Percentiles rank a stretch among this genome's conserved stretches.
These are phyloP conservation scores for Peromyscus nudipes DNA, from an alignment of 2,797 vertebrate genomes.

Conservation along the genomic window DNA sequence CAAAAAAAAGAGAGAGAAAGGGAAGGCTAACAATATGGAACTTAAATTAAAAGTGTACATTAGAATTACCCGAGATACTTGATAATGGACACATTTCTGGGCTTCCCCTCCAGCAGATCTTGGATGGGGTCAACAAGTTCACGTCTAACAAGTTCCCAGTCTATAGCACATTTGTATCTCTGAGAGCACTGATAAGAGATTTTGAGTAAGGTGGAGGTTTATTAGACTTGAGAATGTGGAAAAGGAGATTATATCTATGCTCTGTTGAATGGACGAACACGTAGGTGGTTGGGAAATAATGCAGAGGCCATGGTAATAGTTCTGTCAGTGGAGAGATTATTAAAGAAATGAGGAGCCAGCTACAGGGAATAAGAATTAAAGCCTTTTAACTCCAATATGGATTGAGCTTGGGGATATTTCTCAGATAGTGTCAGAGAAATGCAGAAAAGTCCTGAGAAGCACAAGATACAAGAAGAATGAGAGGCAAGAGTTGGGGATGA, in stretches of 20 bases:
- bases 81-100: neutral
- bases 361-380: neutral
- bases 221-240: neutral
- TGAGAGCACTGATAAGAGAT: neutral
- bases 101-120: neutral
- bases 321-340: neutral
- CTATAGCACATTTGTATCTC: neutral
- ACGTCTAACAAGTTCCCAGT: neutral
- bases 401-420: neutral
- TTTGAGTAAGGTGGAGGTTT: neutral
- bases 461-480: no score
- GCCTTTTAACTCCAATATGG: neutral
- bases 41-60: neutral
- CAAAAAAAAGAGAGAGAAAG: neutral
- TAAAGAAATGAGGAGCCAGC: neutral
- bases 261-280: neutral
- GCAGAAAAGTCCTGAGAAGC: neutral
- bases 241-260: neutral
- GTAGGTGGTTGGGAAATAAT: neutral
- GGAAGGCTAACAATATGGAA: neutral
- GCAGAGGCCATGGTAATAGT: neutral
- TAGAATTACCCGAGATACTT: neutral
- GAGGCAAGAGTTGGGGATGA: neutral
- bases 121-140: neutral
- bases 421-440: neutral